These are phyloP conservation scores for Pelecanoides urinatrix DNA, from an alignment of 2,113 vertebrate species.

Conservation along the genomic window DNA sequence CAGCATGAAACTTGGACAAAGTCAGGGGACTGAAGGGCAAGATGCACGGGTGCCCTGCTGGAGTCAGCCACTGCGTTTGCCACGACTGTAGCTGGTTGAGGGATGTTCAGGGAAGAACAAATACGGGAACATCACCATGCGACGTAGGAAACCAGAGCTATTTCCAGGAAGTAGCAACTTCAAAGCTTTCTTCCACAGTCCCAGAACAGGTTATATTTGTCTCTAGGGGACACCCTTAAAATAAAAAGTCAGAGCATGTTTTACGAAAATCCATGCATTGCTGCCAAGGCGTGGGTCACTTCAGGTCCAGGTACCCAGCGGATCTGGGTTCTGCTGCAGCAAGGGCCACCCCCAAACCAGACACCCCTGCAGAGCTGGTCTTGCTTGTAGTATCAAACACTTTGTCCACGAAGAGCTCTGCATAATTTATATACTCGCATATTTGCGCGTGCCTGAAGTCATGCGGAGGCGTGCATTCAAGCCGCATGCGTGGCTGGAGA, in stretches of 20 bases:
- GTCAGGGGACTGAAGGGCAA: not conserved
- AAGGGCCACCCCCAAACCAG: not conserved
- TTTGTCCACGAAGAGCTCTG: not conserved
- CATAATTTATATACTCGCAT: rapidly evolving
- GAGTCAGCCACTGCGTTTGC: not conserved
- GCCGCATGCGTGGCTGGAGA: not conserved
- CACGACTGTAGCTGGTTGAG: not conserved
- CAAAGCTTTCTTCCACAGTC: conserved; percentile 1
- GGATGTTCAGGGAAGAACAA: not conserved
- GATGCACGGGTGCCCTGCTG: not conserved
- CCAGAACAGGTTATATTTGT: not conserved
- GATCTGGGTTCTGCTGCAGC: not conserved
- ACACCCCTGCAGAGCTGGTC: not conserved
- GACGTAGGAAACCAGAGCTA: not conserved
- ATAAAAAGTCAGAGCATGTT: not conserved
- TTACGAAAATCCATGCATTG: not conserved
- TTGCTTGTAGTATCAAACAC: rapidly evolving
- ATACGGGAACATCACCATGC: not conserved
- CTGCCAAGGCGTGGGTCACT: not conserved
- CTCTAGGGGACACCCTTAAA: not conserved
- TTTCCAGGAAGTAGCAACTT: conserved; percentile 41
- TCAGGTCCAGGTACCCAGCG: not conserved
- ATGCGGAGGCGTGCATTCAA: not conserved
- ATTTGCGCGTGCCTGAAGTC: not conserved
- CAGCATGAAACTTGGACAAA: not conserved